Percentiles rank a stretch among this genome's conserved stretches.
Conservation (phyloP, 1,140 invertebrate genomes). For the Drosophila nikananu region DNA sequence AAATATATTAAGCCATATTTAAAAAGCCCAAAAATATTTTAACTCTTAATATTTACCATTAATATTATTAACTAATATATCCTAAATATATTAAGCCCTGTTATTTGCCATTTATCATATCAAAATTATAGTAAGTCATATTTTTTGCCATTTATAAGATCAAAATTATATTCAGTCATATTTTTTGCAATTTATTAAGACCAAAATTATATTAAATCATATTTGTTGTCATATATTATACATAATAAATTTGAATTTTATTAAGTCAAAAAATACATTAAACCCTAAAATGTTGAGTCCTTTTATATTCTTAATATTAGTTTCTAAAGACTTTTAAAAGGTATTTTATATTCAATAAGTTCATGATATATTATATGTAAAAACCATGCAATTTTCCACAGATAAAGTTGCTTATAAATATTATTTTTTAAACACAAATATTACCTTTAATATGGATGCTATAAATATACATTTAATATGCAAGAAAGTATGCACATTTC, state of each 20-base stretch:
- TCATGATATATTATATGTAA: background rate
- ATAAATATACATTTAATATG: conserved; percentile 5
- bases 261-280: background rate
- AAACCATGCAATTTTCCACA: background rate
- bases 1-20: background rate
- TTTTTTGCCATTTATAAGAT: too few species aligned
- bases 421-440: background rate
- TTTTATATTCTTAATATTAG: too few species aligned
- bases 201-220: too few species aligned
- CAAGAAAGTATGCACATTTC: conserved; percentile 3
- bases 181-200: too few species aligned
- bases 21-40: too few species aligned
- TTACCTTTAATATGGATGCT: conserved; percentile 8
- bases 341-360: background rate
- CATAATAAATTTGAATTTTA: too few species aligned
- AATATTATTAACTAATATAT: background rate
- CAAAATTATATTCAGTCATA: too few species aligned
- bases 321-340: background rate
- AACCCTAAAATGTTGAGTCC: background rate
- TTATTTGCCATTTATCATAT: background rate
- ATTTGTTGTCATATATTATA: background rate
- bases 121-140: too few species aligned
- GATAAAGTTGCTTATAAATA: too few species aligned
- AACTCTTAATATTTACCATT: background rate
- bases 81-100: background rate